Evolutionary conservation across 2,888 invertebrate genomes (phyloP), one percentile per base, ranked within the genome.

Genomic region (Amphipyra tragopoginis): DNA sequence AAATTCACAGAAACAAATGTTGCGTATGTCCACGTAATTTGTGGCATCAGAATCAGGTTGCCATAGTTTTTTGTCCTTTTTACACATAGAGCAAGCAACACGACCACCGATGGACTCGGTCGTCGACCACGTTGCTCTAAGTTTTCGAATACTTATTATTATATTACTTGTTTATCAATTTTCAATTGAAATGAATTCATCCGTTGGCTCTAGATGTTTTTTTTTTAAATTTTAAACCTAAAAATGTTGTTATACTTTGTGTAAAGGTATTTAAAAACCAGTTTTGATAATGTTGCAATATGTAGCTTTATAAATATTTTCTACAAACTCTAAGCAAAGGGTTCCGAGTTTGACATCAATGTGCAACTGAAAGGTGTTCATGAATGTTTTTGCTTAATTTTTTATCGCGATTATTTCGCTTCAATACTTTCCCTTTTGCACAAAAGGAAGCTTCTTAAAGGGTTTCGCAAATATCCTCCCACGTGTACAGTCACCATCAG

Each of bases 381-480:
- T 60, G 62, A 34, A 51, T 64, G 49, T 70, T 72, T 74, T 80
- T 75, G 86, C 84, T 84, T 84, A 4, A 50, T 79, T 90, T 92
- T 92, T 91, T 91, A 81, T 78, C 39, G 57, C 66, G 81, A 87
- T 91, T 88, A 88, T 90, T 90, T 86, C 86, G 88, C 90, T 84
- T 80, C 86, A 84, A 87, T 89, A 90, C 90, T 92, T 91, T 92
- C 90, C 88, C 88, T 91, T 90, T 90, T 86, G 84, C 83, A 86
- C 85, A 89, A 89, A 87, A 83, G 85, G 86, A 88, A 86, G 81
- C 81, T 85, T 87, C 88, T 88, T 84, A 81, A 88, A 89, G 82
- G 92, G 92, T 84, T 93, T 92, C 89, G 90, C 90, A 89, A 90
- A 92, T 89, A 91, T 93, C 92, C 92, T 90, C 85, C 88, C 85